These are phyloP conservation scores for Macrophya alboannulata DNA, from an alignment of 2,888 invertebrate species.

Conservation along the genomic window DNA sequence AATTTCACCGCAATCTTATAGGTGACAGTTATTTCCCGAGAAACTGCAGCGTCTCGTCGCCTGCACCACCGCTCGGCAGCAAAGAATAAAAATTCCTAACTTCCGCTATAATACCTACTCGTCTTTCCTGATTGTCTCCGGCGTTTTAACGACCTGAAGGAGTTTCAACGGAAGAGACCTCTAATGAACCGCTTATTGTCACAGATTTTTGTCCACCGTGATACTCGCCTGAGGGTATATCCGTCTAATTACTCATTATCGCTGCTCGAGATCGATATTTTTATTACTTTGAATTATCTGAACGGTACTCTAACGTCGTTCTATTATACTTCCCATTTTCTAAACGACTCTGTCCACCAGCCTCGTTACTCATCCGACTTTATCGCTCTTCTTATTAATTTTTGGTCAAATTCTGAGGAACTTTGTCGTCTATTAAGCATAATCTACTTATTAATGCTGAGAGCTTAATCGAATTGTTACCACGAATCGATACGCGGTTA, in stretches of 20 bases:
- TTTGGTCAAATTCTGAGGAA: conserved; percentile 22
- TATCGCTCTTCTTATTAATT: not conserved
- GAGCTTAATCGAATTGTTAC: conserved; percentile 31
- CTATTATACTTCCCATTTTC: not conserved
- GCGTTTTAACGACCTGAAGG: conserved; percentile 21
- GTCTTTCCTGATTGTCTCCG: conserved; percentile 15
- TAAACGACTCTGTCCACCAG: not conserved
- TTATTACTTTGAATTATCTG: not conserved
- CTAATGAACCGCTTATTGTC: conserved; percentile 30
- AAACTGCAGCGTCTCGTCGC: not conserved
- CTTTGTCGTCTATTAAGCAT: not conserved
- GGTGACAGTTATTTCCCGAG: conserved; percentile 37
- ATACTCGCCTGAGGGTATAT: conserved; percentile 2
- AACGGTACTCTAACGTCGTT: not conserved
- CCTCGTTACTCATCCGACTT: conserved; percentile 3
- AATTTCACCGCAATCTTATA: conserved; percentile 22
- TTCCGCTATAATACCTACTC: conserved; percentile 6
- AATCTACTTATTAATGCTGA: not conserved
- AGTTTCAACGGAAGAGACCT: not conserved
- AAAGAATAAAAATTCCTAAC: conserved; percentile 12
- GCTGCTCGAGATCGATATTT: not conserved
- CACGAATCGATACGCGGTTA: not conserved
- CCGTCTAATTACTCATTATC: conserved; percentile 15
- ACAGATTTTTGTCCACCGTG: not conserved
- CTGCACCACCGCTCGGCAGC: not conserved